Conservation (phyloP, 2,113 vertebrate species). For the Axis porcinus region DNA sequence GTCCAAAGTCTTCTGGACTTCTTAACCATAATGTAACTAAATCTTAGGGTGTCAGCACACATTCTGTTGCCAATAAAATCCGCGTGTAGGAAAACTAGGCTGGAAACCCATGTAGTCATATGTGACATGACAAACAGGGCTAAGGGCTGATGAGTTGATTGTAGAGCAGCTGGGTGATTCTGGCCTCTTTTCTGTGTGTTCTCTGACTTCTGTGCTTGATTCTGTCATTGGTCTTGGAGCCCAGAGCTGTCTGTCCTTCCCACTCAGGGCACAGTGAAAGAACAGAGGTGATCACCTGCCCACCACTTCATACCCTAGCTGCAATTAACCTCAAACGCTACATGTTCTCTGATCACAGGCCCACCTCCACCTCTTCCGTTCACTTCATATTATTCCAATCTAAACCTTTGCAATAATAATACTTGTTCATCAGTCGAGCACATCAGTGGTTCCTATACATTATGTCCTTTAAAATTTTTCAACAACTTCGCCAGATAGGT, state of each 20-base stretch:
- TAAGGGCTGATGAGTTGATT: background rate
- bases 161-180: background rate
- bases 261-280: background rate
- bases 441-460: background rate
- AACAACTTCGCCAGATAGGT: background rate
- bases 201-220: background rate
- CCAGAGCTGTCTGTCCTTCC: background rate
- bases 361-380: background rate
- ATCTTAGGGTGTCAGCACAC: slow-evolving; percentile 34
- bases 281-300: background rate
- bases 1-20: slow-evolving; percentile 65
- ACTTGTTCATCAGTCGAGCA: background rate
- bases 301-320: background rate
- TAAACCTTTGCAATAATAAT: background rate
- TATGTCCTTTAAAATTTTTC: background rate
- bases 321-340: background rate
- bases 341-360: background rate
- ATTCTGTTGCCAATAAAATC: slow-evolving; percentile 52
- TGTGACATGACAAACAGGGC: slow-evolving; percentile 15
- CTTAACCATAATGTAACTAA: slow-evolving; percentile 60
- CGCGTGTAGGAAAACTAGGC: slow-evolving; percentile 35
- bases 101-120: slow-evolving; percentile 21
- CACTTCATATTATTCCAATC: background rate
- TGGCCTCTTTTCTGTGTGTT: background rate
- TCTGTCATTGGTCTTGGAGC: background rate